Percentiles rank a stretch among this genome's conserved stretches.
Conservation (phyloP, 2,797 vertebrate genomes). For the Podarcis siculus region DNA sequence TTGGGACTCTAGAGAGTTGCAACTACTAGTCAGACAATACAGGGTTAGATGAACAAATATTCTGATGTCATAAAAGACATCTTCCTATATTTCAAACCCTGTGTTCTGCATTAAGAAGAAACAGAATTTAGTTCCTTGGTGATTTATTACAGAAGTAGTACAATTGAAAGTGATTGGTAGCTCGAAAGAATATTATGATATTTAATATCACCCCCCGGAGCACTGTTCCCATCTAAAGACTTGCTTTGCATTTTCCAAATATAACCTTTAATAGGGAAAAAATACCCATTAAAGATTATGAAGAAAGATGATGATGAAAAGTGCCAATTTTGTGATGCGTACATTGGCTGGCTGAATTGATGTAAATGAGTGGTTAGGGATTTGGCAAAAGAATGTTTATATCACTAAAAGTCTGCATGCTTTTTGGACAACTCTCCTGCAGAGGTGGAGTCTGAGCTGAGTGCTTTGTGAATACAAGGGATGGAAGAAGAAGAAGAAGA, state of each 20-base stretch:
- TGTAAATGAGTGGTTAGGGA: not conserved
- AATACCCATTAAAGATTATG: not conserved
- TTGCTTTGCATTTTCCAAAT: not conserved
- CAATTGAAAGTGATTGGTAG: not conserved
- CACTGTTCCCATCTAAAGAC: not conserved
- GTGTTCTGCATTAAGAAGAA: not conserved
- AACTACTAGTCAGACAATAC: not conserved
- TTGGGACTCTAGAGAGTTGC: not conserved
- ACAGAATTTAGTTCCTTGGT: not conserved
- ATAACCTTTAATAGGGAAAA: not conserved
- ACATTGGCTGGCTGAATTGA: not conserved
- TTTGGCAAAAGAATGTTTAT: not conserved
- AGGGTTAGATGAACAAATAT: not conserved
- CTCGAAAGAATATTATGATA: not conserved
- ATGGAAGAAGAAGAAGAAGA: too few relatives aligned
- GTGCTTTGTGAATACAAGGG: not conserved
- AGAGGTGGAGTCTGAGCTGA: not conserved
- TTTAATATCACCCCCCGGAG: not conserved
- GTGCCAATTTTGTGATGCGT: not conserved
- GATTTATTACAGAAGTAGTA: not conserved
- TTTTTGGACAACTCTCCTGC: not conserved
- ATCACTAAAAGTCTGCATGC: not conserved
- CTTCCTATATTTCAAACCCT: not conserved
- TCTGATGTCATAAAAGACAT: too few relatives aligned
- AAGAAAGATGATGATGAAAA: not conserved